Conservation (phyloP, 2,888 invertebrate genomes). For the Ophion obscuratus region DNA sequence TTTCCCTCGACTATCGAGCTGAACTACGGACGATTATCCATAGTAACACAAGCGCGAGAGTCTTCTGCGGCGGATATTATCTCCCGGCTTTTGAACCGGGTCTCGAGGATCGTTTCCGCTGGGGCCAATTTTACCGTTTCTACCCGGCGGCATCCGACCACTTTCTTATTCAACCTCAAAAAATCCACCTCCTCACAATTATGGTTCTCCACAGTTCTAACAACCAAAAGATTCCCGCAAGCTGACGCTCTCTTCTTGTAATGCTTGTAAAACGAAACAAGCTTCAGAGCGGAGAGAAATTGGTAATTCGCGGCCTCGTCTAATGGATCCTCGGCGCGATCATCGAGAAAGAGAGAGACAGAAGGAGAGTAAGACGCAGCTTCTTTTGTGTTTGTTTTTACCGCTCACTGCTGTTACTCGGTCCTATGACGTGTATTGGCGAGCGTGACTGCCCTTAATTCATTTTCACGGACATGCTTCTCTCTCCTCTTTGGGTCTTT, state of each 20-base stretch:
- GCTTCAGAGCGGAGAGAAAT: conserved; percentile 39
- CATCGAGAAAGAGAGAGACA: conserved; percentile 60
- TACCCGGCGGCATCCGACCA: conserved; percentile 44
- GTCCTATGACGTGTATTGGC: conserved; percentile 23
- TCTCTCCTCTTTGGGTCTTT: conserved; percentile 8
- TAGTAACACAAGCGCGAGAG: conserved; percentile 20
- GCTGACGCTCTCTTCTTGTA: conserved; percentile 3
- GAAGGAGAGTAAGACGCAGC: neutral
- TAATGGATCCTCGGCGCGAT: conserved; percentile 63
- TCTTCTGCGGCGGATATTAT: conserved; percentile 21
- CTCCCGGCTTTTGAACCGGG: conserved; percentile 21
- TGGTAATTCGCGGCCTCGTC: conserved; percentile 38
- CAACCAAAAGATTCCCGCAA: neutral
- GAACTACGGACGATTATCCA: conserved; percentile 64
- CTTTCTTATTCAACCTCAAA: conserved; percentile 21
- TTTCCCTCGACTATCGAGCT: conserved; percentile 44
- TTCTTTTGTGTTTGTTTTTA: conserved; percentile 67
- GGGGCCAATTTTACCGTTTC: conserved; percentile 57
- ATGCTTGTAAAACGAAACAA: conserved; percentile 42
- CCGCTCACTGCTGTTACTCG: conserved; percentile 48
- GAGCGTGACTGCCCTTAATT: conserved; percentile 71
- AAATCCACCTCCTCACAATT: conserved; percentile 8
- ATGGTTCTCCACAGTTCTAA: neutral
- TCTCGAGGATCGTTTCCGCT: conserved; percentile 47
- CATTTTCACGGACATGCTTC: conserved; percentile 62